phyloP scores from a whole-genome alignment of 2,797 vertebrate genomes.

The Emys orbicularis region DNA sequence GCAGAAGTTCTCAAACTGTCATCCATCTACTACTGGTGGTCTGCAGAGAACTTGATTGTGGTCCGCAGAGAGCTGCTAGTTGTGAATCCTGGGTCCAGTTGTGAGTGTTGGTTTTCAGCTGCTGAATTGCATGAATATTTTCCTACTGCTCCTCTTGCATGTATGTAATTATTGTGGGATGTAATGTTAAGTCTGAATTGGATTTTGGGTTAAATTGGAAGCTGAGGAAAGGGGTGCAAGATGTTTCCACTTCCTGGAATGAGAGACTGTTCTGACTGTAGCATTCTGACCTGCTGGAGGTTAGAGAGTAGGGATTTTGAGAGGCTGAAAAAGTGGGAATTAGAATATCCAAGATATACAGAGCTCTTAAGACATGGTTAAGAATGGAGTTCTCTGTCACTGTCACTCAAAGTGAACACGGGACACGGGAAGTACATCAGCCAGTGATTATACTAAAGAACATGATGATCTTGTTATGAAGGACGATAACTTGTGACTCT shows the following conservation, averaged over 20 bases:
- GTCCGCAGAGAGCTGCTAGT: background rate
- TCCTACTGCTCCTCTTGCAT: background rate
- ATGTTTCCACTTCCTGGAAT: background rate
- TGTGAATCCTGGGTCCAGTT: background rate
- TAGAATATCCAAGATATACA: background rate
- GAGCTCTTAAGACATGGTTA: background rate
- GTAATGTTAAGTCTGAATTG: background rate
- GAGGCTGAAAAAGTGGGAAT: background rate
- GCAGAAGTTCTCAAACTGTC: background rate
- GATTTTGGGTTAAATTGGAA: background rate
- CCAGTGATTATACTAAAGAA: background rate
- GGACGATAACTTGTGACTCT: background rate
- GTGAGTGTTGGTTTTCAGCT: constrained; percentile 6
- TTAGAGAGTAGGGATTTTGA: background rate
- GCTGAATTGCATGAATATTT: background rate
- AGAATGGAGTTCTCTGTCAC: background rate
- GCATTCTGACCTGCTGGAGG: background rate
- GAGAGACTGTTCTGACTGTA: background rate
- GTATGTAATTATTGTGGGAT: background rate
- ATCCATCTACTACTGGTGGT: background rate
- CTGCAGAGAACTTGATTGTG: background rate
- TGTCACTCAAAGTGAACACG: background rate
- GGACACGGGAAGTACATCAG: background rate
- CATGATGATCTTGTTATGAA: background rate
- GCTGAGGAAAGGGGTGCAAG: background rate